These are phyloP conservation scores for Microchirus variegatus DNA, from an alignment of 2,797 vertebrate genomes.

Conservation along the genomic window DNA sequence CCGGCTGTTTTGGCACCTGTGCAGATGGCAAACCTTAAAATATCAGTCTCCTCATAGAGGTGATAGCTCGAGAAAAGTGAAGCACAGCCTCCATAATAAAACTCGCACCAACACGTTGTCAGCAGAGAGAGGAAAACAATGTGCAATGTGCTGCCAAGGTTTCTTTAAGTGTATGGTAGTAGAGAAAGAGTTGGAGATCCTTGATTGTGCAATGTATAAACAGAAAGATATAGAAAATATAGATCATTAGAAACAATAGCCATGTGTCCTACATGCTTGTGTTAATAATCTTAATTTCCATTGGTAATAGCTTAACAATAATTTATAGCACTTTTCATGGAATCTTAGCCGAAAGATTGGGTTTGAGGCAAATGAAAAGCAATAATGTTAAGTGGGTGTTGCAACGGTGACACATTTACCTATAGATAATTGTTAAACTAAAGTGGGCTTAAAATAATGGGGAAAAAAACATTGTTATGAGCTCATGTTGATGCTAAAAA, in stretches of 20 bases:
- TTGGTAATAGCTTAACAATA: too few species aligned
- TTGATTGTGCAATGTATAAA: conserved; percentile 5
- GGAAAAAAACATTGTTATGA: too few species aligned
- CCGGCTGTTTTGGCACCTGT: conserved; percentile 67
- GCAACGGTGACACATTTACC: too few species aligned
- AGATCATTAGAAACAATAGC: neutral
- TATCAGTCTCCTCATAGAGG: conserved; percentile 67
- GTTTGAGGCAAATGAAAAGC: too few species aligned
- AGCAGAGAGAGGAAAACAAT: conserved; percentile 24
- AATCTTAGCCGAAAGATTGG: too few species aligned
- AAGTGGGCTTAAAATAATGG: too few species aligned
- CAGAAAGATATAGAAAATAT: neutral
- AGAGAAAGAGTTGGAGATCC: conserved; percentile 8
- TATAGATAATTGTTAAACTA: too few species aligned
- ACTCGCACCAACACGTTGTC: conserved; percentile 54
- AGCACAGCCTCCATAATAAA: conserved; percentile 49
- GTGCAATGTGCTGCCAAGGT: conserved; percentile 28
- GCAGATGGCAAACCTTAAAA: conserved; percentile 80
- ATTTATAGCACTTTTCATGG: too few species aligned
- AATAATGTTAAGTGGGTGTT: too few species aligned
- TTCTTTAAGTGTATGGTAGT: conserved; percentile 7
- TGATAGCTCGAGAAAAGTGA: conserved; percentile 61
- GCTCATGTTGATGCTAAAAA: too few species aligned
- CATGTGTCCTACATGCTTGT: neutral
- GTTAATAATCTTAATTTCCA: too few species aligned